Base-by-base conservation (phyloP, 2,797 vertebrate genomes). In the Micromesistius poutassou region DNA sequence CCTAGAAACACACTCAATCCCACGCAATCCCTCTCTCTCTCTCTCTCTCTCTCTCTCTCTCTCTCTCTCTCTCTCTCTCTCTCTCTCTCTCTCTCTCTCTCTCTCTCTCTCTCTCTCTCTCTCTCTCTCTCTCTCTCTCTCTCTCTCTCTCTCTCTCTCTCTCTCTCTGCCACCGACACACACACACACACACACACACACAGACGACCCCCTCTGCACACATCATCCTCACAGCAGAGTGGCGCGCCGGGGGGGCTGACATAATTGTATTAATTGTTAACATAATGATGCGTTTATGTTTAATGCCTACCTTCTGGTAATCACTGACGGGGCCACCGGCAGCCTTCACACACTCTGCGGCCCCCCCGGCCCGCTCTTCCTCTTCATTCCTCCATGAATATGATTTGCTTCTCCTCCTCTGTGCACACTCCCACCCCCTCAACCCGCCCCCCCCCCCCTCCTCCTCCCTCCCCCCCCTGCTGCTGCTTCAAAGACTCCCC, bases 221-320 rank as follows among this genome's bases (percentile, higher is more conserved):
- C 80, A 82, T 81, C 85, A 76, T 3, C 88, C 78, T 76, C 87
- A 72, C 87, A 72, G 83, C 46, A 75, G 76, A 85, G 79, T 81
- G 80, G 5, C 78, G 82, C 7, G 82, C 88, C 84, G n/a, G 78
- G 81, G 81, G 89, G 81, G 82, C 83, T 82, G 76, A 88, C 86
- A 90, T 93, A 91, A 94, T 92, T 90, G 91, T 91, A 92, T 93
- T 94, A 93, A 94, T 94, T 93, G 93, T 93, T 93, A 94, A 92
- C 92, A 93, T 92, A 93, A 92, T 89, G 87, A 90, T 81, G 84
- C 91, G 91, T 93, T 94, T 92, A 93, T 91, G 91, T 93, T 93
- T 94, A 92, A 94, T 93, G 88, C 72, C 86, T 91, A 90, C 91
- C 92, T 93, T 85, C 91, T 93, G 90, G 93, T 90, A 90, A 92